Evolutionary conservation across 2,113 vertebrate species (phyloP), one percentile per base, ranked within the genome.

Genomic region (Zosterops borbonicus): DNA sequence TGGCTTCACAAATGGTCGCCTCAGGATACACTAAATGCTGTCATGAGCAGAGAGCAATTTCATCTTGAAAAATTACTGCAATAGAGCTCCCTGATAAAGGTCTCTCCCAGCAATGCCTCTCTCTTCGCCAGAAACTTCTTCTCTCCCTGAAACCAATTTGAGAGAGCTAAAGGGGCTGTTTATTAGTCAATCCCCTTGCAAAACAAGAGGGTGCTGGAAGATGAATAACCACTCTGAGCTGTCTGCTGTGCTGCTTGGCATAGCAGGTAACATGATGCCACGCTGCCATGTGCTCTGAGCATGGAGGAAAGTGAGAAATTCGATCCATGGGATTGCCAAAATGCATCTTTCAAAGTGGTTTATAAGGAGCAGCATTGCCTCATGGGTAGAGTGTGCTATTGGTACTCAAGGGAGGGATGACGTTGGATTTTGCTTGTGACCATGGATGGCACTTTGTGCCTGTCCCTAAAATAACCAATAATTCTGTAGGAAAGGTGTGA

Each of bases 41-140:
- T 96, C 95, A 95, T 19, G 59, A 96, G 90, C 14, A 2, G 84
- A 85, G 96, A 94, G 91, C 93, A 92, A 91, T 97, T 95, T 95
- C 13, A 3, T 62, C 87, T 92, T 97, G 96, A 96, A 96, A 97
- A 96, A 97, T 95, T 71, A 91, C 94, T 83, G 87, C 93, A 91
- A 90, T 95, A 95, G 94, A 35, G 2, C 67, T 76, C 39, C 46
- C 31, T 83, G 93, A 62, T 85, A 95, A 91, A 97, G 84, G 87
- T 83, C 82, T 95, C 81, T 89, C 68, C 63, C 83, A 58, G 58
- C 6, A 10, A 71, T 63, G 50, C 75, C 80, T 62, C 53, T 62
- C 19, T 85, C 74, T 59, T 58, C 0, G 0, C 87, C 82, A 83
- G 93, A 91, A 96, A 91, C 91, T 25, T 29, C 94, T 89, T 55